Base-by-base conservation (phyloP, 23 tunicate species). In the Ascidia mentula region DNA sequence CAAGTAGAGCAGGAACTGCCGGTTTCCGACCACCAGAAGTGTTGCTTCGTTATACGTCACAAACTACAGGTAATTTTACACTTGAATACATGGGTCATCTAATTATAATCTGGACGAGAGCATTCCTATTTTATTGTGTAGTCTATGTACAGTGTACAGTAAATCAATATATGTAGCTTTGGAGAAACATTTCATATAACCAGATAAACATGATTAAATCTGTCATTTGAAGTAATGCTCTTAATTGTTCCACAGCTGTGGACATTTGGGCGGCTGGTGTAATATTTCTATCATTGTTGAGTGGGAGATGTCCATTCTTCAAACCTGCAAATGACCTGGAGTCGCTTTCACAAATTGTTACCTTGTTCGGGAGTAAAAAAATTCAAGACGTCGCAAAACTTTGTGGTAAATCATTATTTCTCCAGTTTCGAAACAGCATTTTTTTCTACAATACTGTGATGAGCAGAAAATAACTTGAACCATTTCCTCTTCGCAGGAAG, bases 181-280 rank as follows among this genome's bases (percentile, higher is more conserved):
- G n/a, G n/a, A n/a, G n/a, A n/a, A n/a, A n/a, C n/a, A n/a, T n/a
- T n/a, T n/a, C n/a, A n/a, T n/a, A n/a, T n/a, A n/a, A n/a, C n/a
- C n/a, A 9, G 53, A 42, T 42, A 42, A 42, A 42, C 53, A 42
- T 9, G 15, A 42, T 42, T 42, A 12, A 42, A 42, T 9, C 15
- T 42, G 15, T 42, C 15, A 12, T 15, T 42, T 42, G 15, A 9
- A 42, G 15, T 15, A 15, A 42, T 9, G 53, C 53, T 42, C 15
- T 9, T n/a, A n/a, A n/a, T 53, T 53, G 65, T 9, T 53, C 32
- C 74, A 13, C 79, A 96, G 96, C 92, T 59, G 86, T 96, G 45
- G 99, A 96, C 61, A 76, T 96, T 32, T 96, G 99, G 99, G 79
- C 99, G 15, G 97, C 96, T 46, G 99, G 99, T 8, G 97, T 91